Conservation (phyloP, 2,113 vertebrate species). For the Saiga tatarica region DNA sequence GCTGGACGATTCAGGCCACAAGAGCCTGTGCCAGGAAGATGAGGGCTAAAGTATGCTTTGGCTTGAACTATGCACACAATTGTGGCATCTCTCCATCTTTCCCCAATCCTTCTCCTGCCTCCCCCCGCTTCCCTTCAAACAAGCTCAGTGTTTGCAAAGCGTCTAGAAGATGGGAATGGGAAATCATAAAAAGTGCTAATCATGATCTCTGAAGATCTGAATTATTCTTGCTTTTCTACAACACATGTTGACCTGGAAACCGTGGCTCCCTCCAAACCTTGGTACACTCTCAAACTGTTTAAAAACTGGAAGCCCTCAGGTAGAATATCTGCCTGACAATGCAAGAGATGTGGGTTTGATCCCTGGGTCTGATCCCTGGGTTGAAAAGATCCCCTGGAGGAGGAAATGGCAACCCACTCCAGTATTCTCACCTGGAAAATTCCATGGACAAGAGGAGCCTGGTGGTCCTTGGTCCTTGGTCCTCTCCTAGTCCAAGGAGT, state of each 20-base stretch:
- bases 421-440: not conserved
- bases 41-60: conserved; percentile 52
- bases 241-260: conserved; percentile 21
- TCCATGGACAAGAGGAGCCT: not conserved
- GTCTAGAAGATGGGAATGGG: conserved; percentile 27
- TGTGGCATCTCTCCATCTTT: conserved; percentile 43
- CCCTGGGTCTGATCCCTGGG: not conserved
- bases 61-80: conserved; percentile 41
- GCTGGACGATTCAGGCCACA: conserved; percentile 35
- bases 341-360: not conserved
- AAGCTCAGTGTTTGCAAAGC: not conserved
- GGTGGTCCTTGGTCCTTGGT: too few species aligned
- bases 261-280: not conserved
- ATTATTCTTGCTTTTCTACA: not conserved
- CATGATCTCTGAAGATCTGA: not conserved
- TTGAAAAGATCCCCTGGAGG: not conserved
- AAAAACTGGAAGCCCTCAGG: not conserved
- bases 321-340: not conserved
- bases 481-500: not conserved
- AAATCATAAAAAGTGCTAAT: conserved; percentile 44
- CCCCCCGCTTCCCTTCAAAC: not conserved
- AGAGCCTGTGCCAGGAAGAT: conserved; percentile 35
- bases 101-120: not conserved
- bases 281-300: not conserved
- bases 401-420: not conserved